Conservation (phyloP, 2,113 vertebrate genomes). For the Anoura caudifer region DNA sequence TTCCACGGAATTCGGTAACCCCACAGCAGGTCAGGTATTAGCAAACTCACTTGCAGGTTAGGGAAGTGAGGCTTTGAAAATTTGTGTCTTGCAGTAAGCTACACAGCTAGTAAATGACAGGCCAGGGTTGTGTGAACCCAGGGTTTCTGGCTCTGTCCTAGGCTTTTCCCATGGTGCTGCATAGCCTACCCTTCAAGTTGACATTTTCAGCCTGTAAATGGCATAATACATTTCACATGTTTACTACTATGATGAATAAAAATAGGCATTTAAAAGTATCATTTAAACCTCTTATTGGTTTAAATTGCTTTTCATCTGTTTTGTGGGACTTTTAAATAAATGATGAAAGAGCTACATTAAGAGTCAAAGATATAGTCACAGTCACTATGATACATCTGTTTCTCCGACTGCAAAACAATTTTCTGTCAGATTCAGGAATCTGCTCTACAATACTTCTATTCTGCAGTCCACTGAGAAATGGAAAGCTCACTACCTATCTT, state of each 20-base stretch:
- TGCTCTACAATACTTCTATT: neutral
- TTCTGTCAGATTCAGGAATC: neutral
- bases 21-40: neutral
- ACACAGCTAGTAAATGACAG: neutral
- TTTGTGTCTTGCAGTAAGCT: neutral
- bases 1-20: neutral
- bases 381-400: neutral
- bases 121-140: neutral
- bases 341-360: neutral
- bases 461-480: neutral
- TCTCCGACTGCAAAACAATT: neutral
- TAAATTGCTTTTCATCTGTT: constrained; percentile 1
- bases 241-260: neutral
- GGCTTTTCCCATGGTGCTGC: neutral
- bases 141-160: neutral
- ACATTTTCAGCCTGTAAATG: neutral
- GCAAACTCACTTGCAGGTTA: neutral
- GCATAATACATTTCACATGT: neutral
- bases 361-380: neutral
- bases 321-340: neutral
- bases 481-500: neutral
- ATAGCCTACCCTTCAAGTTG: neutral
- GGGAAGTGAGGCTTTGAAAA: neutral
- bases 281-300: neutral
- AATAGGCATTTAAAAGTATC: neutral